Evolutionary conservation across 2,113 vertebrate species (phyloP).

Genomic region (Bambusicola thoracicus): DNA sequence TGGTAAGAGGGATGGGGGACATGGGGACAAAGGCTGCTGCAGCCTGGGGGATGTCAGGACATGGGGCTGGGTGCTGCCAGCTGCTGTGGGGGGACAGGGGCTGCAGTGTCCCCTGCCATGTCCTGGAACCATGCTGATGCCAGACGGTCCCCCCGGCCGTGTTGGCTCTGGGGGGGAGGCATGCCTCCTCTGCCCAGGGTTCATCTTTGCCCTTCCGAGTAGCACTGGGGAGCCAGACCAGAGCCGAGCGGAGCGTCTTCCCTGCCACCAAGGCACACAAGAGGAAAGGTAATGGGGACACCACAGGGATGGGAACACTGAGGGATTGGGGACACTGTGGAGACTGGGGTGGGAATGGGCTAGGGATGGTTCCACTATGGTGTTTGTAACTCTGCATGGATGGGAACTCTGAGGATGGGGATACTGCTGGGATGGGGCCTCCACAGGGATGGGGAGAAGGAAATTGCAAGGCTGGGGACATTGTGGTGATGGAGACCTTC

Average conservation of each 20-base stretch:
- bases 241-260: constrained; percentile 55
- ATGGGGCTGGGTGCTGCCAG: background rate
- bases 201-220: background rate
- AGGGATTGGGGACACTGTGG: background rate
- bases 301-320: background rate
- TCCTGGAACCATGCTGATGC: background rate
- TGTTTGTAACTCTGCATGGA: background rate
- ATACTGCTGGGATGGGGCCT: background rate
- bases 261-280: constrained; percentile 58
- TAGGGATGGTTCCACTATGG: fast-evolving
- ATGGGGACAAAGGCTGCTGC: background rate
- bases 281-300: constrained; percentile 50
- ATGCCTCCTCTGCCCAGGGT: background rate
- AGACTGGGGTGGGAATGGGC: background rate
- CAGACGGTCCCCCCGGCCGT: background rate
- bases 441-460: background rate
- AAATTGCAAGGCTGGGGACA: fast-evolving
- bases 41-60: background rate
- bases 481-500: background rate
- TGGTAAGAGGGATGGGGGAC: constrained; percentile 2
- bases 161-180: background rate
- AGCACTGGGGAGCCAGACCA: constrained; percentile 52
- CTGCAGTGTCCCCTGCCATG: background rate
- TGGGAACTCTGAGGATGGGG: background rate
- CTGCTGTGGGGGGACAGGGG: background rate